Conservation (phyloP, 2,797 vertebrate genomes). For the Triplophysa bombifrons region DNA sequence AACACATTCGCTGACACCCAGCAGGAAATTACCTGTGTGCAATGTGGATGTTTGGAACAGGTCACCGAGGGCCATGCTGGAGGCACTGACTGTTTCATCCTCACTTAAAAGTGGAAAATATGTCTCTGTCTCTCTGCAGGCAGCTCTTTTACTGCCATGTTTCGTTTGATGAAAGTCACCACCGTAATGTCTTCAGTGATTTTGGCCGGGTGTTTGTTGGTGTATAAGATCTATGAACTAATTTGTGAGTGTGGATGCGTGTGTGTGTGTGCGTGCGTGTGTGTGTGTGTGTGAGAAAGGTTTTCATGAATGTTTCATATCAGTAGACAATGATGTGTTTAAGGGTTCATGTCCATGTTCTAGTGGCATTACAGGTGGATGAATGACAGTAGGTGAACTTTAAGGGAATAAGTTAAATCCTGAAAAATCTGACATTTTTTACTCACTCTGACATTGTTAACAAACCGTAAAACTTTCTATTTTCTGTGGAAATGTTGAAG, state of each 20-base stretch:
- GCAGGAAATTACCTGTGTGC: conserved; percentile 48
- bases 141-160: conserved; percentile 55
- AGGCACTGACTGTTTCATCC: conserved; percentile 48
- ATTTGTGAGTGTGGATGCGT: conserved; percentile 26
- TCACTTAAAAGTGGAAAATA: conserved; percentile 30
- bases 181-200: conserved; percentile 27
- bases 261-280: conserved; percentile 8
- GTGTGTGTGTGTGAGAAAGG: neutral
- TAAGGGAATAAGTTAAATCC: neutral
- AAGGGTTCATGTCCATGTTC: neutral
- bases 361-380: neutral
- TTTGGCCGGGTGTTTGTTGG: conserved; percentile 10
- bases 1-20: conserved; percentile 32
- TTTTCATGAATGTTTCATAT: conserved; percentile 9
- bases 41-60: conserved; percentile 38
- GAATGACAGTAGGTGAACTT: neutral
- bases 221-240: conserved; percentile 34
- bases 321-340: conserved; percentile 24
- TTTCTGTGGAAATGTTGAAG: neutral
- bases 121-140: neutral
- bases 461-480: neutral
- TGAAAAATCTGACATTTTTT: neutral
- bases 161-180: conserved; percentile 64
- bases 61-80: conserved; percentile 44
- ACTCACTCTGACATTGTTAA: neutral